These are phyloP conservation scores for Amphiprion percula DNA, from an alignment of 2,113 vertebrate species.

Conservation along the genomic window DNA sequence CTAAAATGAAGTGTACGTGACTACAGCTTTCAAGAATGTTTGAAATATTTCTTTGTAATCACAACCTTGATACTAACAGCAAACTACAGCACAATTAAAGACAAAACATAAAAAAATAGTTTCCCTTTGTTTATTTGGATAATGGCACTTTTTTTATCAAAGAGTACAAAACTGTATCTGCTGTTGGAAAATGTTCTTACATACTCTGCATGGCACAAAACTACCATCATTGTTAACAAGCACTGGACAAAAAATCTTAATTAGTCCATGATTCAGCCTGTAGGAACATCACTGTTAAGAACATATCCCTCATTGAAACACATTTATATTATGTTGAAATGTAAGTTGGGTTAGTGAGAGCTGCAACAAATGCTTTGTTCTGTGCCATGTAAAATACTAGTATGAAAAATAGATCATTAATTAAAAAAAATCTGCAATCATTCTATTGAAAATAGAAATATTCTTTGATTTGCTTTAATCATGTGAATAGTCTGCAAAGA, in stretches of 20 bases:
- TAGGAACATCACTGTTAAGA: accelerated
- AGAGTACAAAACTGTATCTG: slow-evolving; percentile 54
- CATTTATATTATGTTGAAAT: slow-evolving; percentile 12
- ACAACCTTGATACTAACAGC: too few relatives aligned
- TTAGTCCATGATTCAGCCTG: background rate
- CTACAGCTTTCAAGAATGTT: too few relatives aligned
- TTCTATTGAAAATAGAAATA: slow-evolving; percentile 7
- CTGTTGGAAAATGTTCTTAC: slow-evolving; percentile 46
- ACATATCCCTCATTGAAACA: background rate
- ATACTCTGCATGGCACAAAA: slow-evolving; percentile 3
- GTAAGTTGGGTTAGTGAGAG: background rate
- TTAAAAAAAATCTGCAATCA: background rate
- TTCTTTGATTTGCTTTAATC: slow-evolving; percentile 22
- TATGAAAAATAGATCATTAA: slow-evolving; percentile 2
- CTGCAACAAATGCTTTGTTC: slow-evolving; percentile 49
- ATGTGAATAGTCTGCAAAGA: slow-evolving; percentile 21
- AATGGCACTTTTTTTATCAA: slow-evolving; percentile 45
- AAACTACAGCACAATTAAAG: background rate
- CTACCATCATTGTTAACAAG: slow-evolving; percentile 5
- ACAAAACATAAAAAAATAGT: slow-evolving; percentile 7
- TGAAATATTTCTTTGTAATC: too few relatives aligned
- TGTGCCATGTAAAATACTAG: slow-evolving; percentile 37
- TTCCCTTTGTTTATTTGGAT: slow-evolving; percentile 59
- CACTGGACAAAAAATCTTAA: background rate
- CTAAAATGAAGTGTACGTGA: too few relatives aligned